phyloP scores from a whole-genome alignment of 2,113 vertebrate genomes.

The Indri indri region DNA sequence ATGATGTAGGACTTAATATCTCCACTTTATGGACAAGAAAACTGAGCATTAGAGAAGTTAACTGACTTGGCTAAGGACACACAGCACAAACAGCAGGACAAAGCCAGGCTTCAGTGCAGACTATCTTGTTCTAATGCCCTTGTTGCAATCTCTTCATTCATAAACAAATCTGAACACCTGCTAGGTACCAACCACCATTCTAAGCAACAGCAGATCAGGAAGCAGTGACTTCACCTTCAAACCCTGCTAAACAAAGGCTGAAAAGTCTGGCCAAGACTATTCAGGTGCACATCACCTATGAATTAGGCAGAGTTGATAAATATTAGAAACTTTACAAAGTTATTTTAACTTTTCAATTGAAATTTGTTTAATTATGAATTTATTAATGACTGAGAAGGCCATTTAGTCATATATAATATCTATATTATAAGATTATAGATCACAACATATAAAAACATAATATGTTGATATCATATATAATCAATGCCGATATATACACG shows the following conservation, averaged over 20 bases:
- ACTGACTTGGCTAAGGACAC: background rate
- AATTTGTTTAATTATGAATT: background rate
- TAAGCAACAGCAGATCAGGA: background rate
- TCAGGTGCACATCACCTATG: background rate
- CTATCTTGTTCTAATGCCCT: rapidly evolving
- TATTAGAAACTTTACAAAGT: background rate
- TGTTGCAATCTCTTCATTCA: background rate
- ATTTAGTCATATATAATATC: background rate
- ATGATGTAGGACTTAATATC: rapidly evolving
- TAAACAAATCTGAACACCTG: rapidly evolving
- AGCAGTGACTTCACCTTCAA: background rate
- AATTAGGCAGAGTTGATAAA: background rate
- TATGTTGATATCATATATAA: background rate
- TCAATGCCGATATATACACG: background rate
- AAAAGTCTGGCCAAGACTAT: background rate
- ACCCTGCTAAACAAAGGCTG: background rate
- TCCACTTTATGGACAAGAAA: background rate
- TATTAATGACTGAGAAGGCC: background rate
- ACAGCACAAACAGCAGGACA: background rate
- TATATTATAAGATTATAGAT: background rate
- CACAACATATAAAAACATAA: background rate
- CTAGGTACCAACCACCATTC: background rate
- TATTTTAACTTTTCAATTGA: background rate
- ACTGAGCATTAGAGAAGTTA: background rate
- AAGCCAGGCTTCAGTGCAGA: background rate